phyloP scores from a whole-genome alignment of 1,140 invertebrate genomes.

The Calephelis nemesis region DNA sequence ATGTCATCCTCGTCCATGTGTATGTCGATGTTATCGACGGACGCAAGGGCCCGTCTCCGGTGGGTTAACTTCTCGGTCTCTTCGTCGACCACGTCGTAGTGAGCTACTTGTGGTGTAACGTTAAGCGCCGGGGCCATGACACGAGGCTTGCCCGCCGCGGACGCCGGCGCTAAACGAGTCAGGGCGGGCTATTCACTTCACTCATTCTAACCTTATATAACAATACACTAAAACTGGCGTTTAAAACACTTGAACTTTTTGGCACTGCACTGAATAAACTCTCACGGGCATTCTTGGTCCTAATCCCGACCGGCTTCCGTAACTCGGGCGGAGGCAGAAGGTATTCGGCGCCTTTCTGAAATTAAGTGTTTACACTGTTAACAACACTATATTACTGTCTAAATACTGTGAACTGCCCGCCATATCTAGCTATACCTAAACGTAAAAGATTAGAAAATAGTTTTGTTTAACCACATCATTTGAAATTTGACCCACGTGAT shows the following conservation, averaged over 20 bases:
- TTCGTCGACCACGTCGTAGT: slow-evolving; percentile 44
- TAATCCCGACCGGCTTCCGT: slow-evolving; percentile 59
- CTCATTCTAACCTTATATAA: slow-evolving; percentile 69
- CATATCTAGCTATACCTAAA: slow-evolving; percentile 27
- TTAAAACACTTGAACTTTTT: slow-evolving; percentile 53
- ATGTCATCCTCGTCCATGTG: slow-evolving; percentile 86
- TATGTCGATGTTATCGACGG: slow-evolving; percentile 73
- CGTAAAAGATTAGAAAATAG: slow-evolving; percentile 39
- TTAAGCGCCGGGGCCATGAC: slow-evolving; percentile 81
- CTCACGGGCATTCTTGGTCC: slow-evolving; percentile 43
- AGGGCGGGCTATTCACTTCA: slow-evolving; percentile 58
- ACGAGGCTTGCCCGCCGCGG: slow-evolving; percentile 65
- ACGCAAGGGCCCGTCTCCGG: slow-evolving; percentile 62
- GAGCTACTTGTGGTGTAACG: slow-evolving; percentile 64
- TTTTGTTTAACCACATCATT: slow-evolving; percentile 47
- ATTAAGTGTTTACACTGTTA: slow-evolving; percentile 60
- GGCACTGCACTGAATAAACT: slow-evolving; percentile 47
- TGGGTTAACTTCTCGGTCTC: slow-evolving; percentile 45
- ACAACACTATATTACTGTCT: slow-evolving; percentile 51
- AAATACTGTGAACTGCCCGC: slow-evolving; percentile 35
- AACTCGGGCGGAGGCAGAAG: slow-evolving; percentile 33
- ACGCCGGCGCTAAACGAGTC: slow-evolving; percentile 64
- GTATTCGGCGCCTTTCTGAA: slow-evolving; percentile 63
- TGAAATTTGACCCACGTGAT: slow-evolving; percentile 77
- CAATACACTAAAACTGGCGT: slow-evolving; percentile 39